These are phyloP conservation scores for Alectura lathami DNA, from an alignment of 2,113 vertebrate species.

Conservation along the genomic window DNA sequence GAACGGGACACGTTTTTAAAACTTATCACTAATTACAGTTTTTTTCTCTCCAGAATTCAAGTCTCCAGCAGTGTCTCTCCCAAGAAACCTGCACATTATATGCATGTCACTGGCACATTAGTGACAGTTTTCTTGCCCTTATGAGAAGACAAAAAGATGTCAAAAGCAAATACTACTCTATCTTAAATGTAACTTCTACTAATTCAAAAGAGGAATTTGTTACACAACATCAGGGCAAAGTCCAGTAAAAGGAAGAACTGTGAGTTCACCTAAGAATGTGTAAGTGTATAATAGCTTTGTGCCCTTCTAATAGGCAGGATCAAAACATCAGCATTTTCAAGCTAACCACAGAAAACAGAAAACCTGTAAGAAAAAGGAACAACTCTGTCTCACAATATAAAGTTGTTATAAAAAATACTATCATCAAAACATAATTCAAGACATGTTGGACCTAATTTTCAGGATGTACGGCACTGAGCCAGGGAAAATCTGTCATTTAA, in stretches of 20 bases:
- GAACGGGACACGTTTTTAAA: not conserved
- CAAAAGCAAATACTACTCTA: not conserved
- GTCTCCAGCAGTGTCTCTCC: not conserved
- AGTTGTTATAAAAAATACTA: conserved; percentile 37
- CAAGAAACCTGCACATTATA: not conserved
- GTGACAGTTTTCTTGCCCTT: not conserved
- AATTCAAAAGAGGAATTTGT: not conserved
- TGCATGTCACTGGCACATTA: not conserved
- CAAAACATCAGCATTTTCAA: not conserved
- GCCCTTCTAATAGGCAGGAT: not conserved
- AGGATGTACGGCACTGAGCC: not conserved
- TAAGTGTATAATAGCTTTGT: not conserved
- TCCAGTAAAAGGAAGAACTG: not conserved
- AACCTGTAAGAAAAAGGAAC: not conserved
- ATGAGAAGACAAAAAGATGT: not conserved
- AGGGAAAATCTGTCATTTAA: conserved; percentile 58
- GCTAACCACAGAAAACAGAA: not conserved
- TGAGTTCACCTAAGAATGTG: not conserved
- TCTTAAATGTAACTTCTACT: not conserved
- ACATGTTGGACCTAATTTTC: conserved; percentile 33
- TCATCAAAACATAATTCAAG: conserved; percentile 39
- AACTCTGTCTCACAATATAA: not conserved
- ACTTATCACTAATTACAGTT: not conserved
- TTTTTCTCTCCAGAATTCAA: conserved; percentile 5
- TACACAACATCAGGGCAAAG: not conserved